Base-by-base conservation (phyloP, 2,888 invertebrate genomes). In the Dryobotodes eremita region DNA sequence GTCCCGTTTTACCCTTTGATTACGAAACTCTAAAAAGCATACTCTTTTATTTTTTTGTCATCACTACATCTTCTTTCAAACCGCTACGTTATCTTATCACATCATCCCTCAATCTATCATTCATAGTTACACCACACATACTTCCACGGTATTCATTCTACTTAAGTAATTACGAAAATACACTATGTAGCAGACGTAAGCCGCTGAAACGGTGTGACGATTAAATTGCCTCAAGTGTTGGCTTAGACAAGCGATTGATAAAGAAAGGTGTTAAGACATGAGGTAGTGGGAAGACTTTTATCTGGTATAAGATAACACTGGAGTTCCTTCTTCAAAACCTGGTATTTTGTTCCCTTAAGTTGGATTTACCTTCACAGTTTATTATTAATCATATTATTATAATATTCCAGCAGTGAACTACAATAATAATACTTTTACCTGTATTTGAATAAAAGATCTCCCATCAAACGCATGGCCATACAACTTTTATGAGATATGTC, bases 391-490 rank as follows among this genome's bases (percentile, higher is more conserved):
- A n/a, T n/a, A n/a, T n/a, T n/a, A n/a, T n/a, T n/a, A n/a, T n/a
- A n/a, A n/a, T 59, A 71, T 31, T 23, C 23, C 48, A 72, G 10
- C 31, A 72, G 17, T 31, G 5, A 46, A 62, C 7, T 31, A 31
- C 0, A 71, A 71, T 17, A 17, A 50, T 26, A 59, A 46, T 26
- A 53, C 3, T 3, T 42, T 71, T 87, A 97, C 97, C 97, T 96
- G 88, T 97, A 97, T 91, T 97, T 97, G 80, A 94, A 95, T 61
- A 97, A 88, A 62, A 97, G 92, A 79, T 97, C 97, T 23, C 97
- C 98, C 81, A 97, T 91, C 84, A 97, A 93, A n/a, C 97, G 94
- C 92, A 98, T 96, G 15, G 96, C 92, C 93, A 97, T 97, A 85
- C 97, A 97, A 66, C 97, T 95, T 88, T 97, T 97, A 81, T 97